phyloP scores from a whole-genome alignment of 2,113 vertebrate genomes.

The Cololabis saira region DNA sequence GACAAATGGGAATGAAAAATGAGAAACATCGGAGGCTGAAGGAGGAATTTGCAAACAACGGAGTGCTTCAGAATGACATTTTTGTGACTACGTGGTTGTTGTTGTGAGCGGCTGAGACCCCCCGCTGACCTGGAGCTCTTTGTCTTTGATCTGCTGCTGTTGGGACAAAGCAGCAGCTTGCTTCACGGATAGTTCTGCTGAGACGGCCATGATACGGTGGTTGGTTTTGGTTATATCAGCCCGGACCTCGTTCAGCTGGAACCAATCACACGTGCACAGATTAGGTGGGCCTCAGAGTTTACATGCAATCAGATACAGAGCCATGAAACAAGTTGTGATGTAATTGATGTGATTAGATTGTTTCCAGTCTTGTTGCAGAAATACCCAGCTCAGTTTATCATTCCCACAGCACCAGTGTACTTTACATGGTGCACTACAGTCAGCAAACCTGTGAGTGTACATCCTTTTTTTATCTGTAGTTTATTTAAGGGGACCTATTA shows the following conservation, averaged over 20 bases:
- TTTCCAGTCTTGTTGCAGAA: neutral
- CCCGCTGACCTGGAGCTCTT: slow-evolving; percentile 75
- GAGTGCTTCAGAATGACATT: neutral
- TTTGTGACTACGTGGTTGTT: neutral
- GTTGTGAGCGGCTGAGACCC: neutral
- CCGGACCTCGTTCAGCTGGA: slow-evolving; percentile 84
- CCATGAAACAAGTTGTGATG: neutral
- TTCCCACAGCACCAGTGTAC: too few relatives aligned
- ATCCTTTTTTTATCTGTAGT: too few relatives aligned
- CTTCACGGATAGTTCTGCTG: slow-evolving; percentile 89
- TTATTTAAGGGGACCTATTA: too few relatives aligned
- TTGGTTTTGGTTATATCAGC: slow-evolving; percentile 80
- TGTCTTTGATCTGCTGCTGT: slow-evolving; percentile 87
- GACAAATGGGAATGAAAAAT: slow-evolving; percentile 10
- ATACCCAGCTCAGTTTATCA: too few relatives aligned
- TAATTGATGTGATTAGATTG: neutral
- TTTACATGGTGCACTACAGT: too few relatives aligned
- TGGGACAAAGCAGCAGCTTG: slow-evolving; percentile 84
- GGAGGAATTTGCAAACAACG: neutral
- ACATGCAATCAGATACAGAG: neutral
- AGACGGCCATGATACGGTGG: slow-evolving; percentile 83
- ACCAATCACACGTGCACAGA: neutral
- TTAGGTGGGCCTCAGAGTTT: neutral
- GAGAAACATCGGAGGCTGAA: slow-evolving; percentile 11
- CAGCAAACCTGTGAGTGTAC: too few relatives aligned